These are phyloP conservation scores for Ashinkailepas kermadecensis DNA, from an alignment of 2,888 invertebrate species.

Conservation along the genomic window DNA sequence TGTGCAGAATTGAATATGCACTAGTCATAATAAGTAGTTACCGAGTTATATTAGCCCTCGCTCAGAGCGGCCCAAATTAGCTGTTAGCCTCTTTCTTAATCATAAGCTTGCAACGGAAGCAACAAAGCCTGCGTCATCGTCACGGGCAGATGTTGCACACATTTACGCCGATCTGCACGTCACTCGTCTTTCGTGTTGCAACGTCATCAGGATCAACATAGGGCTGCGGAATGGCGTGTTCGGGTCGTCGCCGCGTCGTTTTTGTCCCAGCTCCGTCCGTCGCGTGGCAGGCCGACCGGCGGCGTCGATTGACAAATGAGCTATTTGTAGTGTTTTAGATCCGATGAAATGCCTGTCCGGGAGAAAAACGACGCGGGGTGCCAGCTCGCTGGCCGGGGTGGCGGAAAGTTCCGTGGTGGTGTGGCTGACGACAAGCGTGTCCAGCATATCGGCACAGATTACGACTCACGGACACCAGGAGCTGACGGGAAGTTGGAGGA, in stretches of 20 bases:
- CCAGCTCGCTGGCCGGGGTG: background rate
- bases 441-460: too few species aligned
- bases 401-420: background rate
- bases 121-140: background rate
- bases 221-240: background rate
- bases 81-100: background rate
- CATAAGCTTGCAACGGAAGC: background rate
- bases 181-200: background rate
- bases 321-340: conserved; percentile 12
- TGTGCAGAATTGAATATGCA: conserved; percentile 13
- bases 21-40: conserved; percentile 19
- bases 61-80: background rate
- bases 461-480: too few species aligned
- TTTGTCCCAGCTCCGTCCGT: background rate
- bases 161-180: background rate
- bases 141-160: background rate
- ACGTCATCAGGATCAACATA: background rate
- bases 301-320: conserved; percentile 2
- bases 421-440: too few species aligned
- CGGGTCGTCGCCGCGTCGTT: conserved; percentile 1
- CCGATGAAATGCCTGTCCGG: background rate
- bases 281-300: background rate
- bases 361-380: background rate
- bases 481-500: too few species aligned
- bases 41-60: background rate